These are phyloP conservation scores for Manacus vitellinus DNA, from an alignment of 2,113 vertebrate genomes.

Conservation along the genomic window DNA sequence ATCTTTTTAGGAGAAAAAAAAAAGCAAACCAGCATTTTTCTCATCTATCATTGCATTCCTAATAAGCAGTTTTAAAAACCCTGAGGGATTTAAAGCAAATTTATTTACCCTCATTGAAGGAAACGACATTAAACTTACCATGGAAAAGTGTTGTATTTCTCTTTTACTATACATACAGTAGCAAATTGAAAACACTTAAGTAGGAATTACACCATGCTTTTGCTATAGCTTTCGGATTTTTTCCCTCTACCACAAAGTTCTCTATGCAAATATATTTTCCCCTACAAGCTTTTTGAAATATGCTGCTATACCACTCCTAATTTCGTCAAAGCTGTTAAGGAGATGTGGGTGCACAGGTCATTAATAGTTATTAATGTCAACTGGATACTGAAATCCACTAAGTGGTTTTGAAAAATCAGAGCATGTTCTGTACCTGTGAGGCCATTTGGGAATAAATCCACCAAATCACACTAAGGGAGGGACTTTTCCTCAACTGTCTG, in stretches of 20 bases:
- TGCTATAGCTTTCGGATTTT: neutral
- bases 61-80: conserved; percentile 1
- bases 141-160: neutral
- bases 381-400: neutral
- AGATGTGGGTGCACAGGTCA: neutral
- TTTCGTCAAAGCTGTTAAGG: neutral
- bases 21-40: neutral
- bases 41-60: neutral
- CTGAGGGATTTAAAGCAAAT: conserved; percentile 40
- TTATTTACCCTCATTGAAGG: conserved; percentile 50
- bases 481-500: neutral
- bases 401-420: neutral
- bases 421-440: neutral
- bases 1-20: neutral
- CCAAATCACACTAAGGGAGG: neutral
- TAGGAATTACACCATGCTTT: neutral
- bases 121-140: neutral
- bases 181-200: conserved; percentile 26
- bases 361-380: neutral
- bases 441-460: neutral
- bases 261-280: neutral
- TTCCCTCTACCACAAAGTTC: neutral
- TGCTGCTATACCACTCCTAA: neutral
- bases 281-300: neutral
- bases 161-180: neutral